These are phyloP conservation scores for Netelia fuscicornis DNA, from an alignment of 2,888 invertebrate species.

Conservation along the genomic window DNA sequence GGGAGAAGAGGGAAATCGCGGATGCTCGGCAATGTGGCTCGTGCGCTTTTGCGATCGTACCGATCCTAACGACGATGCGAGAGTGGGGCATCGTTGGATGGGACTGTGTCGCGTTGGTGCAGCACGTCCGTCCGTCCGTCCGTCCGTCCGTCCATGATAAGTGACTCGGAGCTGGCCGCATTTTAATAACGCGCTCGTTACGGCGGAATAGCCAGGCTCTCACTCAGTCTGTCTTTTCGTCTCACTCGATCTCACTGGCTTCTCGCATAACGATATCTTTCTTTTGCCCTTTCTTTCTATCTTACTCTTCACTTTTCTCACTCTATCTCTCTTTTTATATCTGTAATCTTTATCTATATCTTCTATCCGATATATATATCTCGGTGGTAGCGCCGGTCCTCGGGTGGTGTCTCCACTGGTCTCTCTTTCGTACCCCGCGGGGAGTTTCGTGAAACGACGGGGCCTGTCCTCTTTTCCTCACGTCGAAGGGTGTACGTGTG, in stretches of 20 bases:
- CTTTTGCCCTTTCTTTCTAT: conserved; percentile 36
- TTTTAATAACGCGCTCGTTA: conserved; percentile 77
- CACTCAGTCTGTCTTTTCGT: conserved; percentile 66
- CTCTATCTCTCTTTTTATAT: conserved; percentile 26
- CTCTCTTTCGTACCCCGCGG: conserved; percentile 17
- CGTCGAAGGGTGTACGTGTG: conserved; percentile 43
- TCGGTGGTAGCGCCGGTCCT: conserved; percentile 63
- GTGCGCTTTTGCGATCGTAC: conserved; percentile 49
- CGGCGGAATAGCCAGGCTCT: conserved; percentile 73
- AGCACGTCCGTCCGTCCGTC: conserved; percentile 71
- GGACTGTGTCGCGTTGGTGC: conserved; percentile 68
- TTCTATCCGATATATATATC: conserved; percentile 49
- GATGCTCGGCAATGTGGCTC: conserved; percentile 36
- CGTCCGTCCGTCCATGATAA: conserved; percentile 74
- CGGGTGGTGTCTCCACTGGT: conserved; percentile 43
- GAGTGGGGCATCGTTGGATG: conserved; percentile 65
- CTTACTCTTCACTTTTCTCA: conserved; percentile 20
- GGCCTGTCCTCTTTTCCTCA: conserved; percentile 18
- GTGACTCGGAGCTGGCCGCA: conserved; percentile 77
- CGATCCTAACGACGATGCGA: conserved; percentile 35
- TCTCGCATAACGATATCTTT: conserved; percentile 30
- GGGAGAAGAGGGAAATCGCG: conserved; percentile 41
- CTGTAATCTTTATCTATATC: conserved; percentile 58
- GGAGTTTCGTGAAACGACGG: conserved; percentile 2
- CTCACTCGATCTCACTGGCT: conserved; percentile 21